Percentiles rank a stretch among this genome's conserved stretches.
These are phyloP conservation scores for Rousettus leschenaultii DNA, from an alignment of 2,113 vertebrate species.

Conservation along the genomic window DNA sequence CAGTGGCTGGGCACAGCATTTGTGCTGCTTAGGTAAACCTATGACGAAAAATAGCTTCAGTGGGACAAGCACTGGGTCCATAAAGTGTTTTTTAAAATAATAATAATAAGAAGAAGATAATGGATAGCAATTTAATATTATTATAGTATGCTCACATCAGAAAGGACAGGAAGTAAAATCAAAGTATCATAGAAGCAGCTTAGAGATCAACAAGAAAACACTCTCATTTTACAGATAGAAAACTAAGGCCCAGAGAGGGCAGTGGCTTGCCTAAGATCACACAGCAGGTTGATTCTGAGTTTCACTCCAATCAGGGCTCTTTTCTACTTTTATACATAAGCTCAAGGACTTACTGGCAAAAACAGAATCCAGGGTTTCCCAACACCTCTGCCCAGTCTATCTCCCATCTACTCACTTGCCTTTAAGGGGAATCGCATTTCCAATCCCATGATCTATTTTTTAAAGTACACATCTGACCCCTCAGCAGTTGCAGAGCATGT, in stretches of 20 bases:
- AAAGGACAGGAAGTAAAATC: neutral
- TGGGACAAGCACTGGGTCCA: neutral
- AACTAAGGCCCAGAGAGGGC: neutral
- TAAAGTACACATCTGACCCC: neutral
- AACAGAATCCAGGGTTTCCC: neutral
- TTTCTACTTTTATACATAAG: neutral
- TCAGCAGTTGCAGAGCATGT: neutral
- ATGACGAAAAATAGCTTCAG: neutral
- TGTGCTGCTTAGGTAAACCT: neutral
- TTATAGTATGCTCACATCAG: neutral
- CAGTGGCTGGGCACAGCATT: neutral
- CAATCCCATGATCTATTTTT: neutral
- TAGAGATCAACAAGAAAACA: neutral
- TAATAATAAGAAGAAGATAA: neutral
- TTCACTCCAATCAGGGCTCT: neutral
- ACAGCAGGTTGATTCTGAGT: neutral
- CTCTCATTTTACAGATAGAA: neutral
- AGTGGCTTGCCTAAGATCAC: neutral
- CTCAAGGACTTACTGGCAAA: neutral
- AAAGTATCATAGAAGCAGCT: neutral
- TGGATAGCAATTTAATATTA: neutral
- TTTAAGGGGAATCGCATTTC: neutral
- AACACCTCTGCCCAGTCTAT: neutral
- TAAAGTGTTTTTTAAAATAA: neutral
- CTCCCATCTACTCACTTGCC: neutral